Evolutionary conservation across 1,140 invertebrate genomes (phyloP), one percentile per base, ranked within the genome.

Genomic region (Bombus ignitus): DNA sequence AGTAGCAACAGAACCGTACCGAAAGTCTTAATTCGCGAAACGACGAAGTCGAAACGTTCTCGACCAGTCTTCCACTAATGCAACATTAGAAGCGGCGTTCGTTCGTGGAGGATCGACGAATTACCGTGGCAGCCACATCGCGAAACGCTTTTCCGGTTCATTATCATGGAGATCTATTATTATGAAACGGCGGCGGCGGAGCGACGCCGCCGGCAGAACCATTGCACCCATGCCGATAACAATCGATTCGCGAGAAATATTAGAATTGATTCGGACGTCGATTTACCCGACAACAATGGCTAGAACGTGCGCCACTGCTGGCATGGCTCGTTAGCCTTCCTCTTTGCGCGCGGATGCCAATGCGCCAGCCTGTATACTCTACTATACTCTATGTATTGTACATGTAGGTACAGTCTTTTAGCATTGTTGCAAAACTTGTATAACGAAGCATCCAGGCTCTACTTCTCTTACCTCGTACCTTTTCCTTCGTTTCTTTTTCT

Each of bases 191-290:
- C 62, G 28, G 32, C n/a, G 39, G 37, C 32, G 25, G 10, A 22
- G 22, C 53, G 76, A 66, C 75, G 75, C 68, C n/a, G 39, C 28
- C 32, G 25, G 65, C 39, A 62, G 25, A 72, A 73, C 32, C 78
- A 78, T 66, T 39, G 35, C 78, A 32, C 32, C 59, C 42, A 25
- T 35, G 39, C 62, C 81, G 86, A 80, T 87, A 86, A 78, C 75
- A 87, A 87, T 87, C 75, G 76, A 81, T 85, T 66, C 77, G 62
- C 82, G 77, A 87, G 86, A 87, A 87, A 87, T 87, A 85, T 87
- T 85, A 72, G 74, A 87, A 87, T 87, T 83, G 71, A 85, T 87
- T 85, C 83, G 80, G 44, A 82, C 86, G 77, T 85, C 82, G 86
- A 87, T 87, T 85, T 85, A 68, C 76, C 83, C 75, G 66, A 80